Evolutionary conservation across 2,888 invertebrate species (phyloP).

Genomic region (Scaptomyza caliginosa): DNA sequence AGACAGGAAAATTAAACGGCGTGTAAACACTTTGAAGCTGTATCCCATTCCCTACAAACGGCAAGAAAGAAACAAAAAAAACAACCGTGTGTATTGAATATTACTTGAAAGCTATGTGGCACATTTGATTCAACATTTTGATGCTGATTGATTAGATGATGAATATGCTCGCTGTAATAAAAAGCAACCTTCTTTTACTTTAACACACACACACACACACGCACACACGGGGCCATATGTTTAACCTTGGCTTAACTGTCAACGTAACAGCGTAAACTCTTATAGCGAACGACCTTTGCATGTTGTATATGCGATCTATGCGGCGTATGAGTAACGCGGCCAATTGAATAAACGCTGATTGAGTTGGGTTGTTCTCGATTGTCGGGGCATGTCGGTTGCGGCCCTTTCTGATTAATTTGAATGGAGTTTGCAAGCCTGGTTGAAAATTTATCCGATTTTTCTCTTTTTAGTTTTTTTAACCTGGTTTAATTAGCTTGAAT

Average conservation of each 20-base stretch:
- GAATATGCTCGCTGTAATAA: slow-evolving; percentile 11
- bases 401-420: slow-evolving; percentile 35
- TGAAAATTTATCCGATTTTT: slow-evolving; percentile 20
- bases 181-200: too few relatives aligned
- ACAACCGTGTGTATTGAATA: slow-evolving; percentile 40
- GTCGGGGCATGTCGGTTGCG: slow-evolving; percentile 7
- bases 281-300: not conserved
- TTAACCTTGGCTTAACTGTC: slow-evolving; percentile 42
- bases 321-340: slow-evolving; percentile 49
- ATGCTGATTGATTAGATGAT: slow-evolving; percentile 69
- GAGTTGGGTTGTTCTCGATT: slow-evolving; percentile 28
- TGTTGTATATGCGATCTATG: slow-evolving; percentile 2
- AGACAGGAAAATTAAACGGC: slow-evolving; percentile 77
- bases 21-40: slow-evolving; percentile 75
- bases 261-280: slow-evolving; percentile 1
- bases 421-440: slow-evolving; percentile 3
- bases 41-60: not conserved
- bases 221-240: slow-evolving; percentile 8
- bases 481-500: slow-evolving; percentile 18
- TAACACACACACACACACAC: not conserved
- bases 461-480: too few relatives aligned
- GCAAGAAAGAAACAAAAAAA: slow-evolving; percentile 1
- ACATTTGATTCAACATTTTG: slow-evolving; percentile 59
- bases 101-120: slow-evolving; percentile 23
- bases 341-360: slow-evolving; percentile 59